Percentiles rank a stretch among this genome's conserved stretches.
Conservation (phyloP, 2,113 vertebrate species). For the Gobio gobio region DNA sequence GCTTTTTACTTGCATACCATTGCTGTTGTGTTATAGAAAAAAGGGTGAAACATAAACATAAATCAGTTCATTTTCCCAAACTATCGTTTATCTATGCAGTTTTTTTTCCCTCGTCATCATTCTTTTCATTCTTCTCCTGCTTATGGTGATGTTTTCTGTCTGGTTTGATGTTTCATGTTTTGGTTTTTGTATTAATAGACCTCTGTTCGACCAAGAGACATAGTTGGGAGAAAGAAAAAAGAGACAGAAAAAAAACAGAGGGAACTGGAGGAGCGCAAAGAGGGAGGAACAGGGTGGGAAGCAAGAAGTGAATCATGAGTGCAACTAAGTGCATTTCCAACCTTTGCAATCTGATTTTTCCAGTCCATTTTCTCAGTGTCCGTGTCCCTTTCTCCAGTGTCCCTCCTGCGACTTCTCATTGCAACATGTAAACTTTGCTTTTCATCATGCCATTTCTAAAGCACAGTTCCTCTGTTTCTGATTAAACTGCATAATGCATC, state of each 20-base stretch:
- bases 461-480: constrained; percentile 51
- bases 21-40: not conserved
- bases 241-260: constrained; percentile 9
- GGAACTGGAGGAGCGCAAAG: constrained; percentile 21
- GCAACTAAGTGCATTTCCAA: constrained; percentile 76
- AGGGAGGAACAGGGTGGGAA: constrained; percentile 57
- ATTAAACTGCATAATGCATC: constrained; percentile 52
- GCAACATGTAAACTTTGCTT: constrained; percentile 57
- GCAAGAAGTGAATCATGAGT: constrained; percentile 75
- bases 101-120: not conserved
- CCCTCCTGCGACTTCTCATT: constrained; percentile 40
- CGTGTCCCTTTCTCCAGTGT: constrained; percentile 20
- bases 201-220: constrained; percentile 59
- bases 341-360: constrained; percentile 67
- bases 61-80: too few relatives aligned
- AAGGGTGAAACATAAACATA: too few relatives aligned
- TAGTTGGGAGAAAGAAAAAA: constrained; percentile 30
- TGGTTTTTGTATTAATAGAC: constrained; percentile 69
- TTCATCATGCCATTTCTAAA: constrained; percentile 55
- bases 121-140: constrained; percentile 25
- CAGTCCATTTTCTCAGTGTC: constrained; percentile 67
- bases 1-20: not conserved
- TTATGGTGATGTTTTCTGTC: constrained; percentile 59
- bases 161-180: constrained; percentile 64
- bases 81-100: not conserved